Evolutionary conservation across 2,797 vertebrate genomes (phyloP).

Genomic region (Huso huso): DNA sequence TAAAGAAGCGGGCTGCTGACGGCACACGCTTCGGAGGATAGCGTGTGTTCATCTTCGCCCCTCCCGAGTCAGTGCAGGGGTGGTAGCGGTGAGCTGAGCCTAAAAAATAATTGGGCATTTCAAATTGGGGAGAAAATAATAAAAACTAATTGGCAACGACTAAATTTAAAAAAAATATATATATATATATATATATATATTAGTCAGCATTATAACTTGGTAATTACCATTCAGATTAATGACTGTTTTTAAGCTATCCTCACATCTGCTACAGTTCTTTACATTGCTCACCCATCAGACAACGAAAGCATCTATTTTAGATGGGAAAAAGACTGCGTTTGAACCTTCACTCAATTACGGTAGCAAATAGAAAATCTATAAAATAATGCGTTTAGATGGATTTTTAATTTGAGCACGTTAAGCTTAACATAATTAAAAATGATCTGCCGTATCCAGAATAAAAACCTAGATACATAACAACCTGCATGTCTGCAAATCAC

Average conservation of each 20-base stretch:
- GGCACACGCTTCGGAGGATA: no score
- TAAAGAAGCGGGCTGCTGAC: no score
- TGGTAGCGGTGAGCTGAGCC: no score
- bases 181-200: no score
- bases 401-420: conserved; percentile 10
- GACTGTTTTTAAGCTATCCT: conserved; percentile 3
- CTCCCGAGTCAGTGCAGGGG: no score
- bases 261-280: background rate
- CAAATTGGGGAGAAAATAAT: no score
- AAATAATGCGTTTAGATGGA: background rate
- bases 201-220: background rate
- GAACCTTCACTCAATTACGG: background rate
- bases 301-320: background rate
- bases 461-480: no score
- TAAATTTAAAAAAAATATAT: no score
- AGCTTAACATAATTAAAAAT: conserved; percentile 12
- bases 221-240: background rate
- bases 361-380: background rate
- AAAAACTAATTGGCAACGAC: no score
- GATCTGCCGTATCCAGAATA: background rate
- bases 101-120: no score
- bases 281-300: background rate
- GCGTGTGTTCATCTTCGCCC: no score
- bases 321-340: background rate
- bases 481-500: no score